These are phyloP conservation scores for Coturnix japonica DNA, from an alignment of 2,113 vertebrate species.

Conservation along the genomic window DNA sequence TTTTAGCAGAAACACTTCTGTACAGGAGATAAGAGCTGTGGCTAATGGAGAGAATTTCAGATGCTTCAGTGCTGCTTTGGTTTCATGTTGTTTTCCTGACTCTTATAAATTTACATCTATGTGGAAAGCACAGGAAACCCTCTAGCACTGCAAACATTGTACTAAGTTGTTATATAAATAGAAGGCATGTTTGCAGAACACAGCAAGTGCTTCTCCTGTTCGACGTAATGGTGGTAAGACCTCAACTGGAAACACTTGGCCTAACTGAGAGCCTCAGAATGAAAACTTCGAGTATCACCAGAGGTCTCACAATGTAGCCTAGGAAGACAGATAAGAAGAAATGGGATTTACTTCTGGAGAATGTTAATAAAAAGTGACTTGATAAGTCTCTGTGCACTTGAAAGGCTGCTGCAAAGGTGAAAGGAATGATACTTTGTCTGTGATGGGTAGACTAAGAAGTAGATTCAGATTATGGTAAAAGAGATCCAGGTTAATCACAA, in stretches of 20 bases:
- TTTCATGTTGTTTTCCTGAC: background rate
- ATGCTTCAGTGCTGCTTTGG: background rate
- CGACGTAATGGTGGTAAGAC: background rate
- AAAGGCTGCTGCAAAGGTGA: background rate
- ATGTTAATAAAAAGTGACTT: background rate
- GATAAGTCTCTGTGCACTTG: background rate
- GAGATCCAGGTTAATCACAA: background rate
- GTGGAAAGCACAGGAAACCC: background rate
- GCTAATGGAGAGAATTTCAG: background rate
- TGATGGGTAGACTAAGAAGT: background rate
- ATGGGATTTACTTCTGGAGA: background rate
- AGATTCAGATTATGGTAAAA: background rate
- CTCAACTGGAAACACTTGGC: accelerated
- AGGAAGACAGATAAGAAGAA: background rate
- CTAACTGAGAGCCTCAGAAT: background rate
- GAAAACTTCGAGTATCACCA: background rate
- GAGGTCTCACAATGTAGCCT: background rate
- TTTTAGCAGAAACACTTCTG: background rate
- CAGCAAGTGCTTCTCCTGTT: background rate
- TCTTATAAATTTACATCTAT: background rate
- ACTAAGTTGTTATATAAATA: background rate
- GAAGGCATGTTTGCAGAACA: background rate
- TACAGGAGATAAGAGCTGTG: background rate
- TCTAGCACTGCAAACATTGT: background rate
- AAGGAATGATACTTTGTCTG: background rate